phyloP scores from a whole-genome alignment of 2,888 invertebrate species.

The Drosophila demipolita region DNA sequence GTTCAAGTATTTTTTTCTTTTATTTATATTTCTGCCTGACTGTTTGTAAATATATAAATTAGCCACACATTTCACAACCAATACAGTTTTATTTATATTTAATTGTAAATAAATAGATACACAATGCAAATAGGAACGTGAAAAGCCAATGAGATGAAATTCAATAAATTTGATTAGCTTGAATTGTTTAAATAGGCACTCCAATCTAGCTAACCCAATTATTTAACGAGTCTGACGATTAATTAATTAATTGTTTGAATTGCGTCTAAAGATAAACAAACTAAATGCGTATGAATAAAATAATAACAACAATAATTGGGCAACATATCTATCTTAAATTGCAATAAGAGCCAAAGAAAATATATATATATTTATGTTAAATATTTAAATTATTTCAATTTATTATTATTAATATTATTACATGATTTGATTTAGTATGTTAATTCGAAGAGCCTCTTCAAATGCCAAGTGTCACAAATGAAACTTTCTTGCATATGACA shows the following conservation, averaged over 20 bases:
- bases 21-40: conserved; percentile 26
- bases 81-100: conserved; percentile 49
- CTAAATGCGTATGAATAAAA: conserved; percentile 8
- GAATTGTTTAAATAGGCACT: conserved; percentile 20
- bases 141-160: conserved; percentile 22
- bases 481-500: conserved; percentile 33
- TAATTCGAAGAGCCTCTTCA: not conserved
- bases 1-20: conserved; percentile 45
- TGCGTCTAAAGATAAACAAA: conserved; percentile 50
- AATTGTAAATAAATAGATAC: conserved; percentile 43
- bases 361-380: not conserved
- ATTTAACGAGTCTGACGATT: conserved; percentile 55
- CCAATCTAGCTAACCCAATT: conserved; percentile 36
- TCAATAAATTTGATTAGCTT: conserved; percentile 51
- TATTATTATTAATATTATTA: not conserved
- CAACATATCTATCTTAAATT: not conserved
- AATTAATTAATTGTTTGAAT: conserved; percentile 74
- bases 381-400: not conserved
- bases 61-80: conserved; percentile 26
- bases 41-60: conserved; percentile 47
- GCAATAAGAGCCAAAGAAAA: not conserved
- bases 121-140: conserved; percentile 2
- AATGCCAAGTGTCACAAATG: conserved; percentile 7
- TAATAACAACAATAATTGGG: not conserved
- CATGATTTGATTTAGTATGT: not conserved